phyloP scores from a whole-genome alignment of 2,888 invertebrate species.

The Bruchidius siliquastri region DNA sequence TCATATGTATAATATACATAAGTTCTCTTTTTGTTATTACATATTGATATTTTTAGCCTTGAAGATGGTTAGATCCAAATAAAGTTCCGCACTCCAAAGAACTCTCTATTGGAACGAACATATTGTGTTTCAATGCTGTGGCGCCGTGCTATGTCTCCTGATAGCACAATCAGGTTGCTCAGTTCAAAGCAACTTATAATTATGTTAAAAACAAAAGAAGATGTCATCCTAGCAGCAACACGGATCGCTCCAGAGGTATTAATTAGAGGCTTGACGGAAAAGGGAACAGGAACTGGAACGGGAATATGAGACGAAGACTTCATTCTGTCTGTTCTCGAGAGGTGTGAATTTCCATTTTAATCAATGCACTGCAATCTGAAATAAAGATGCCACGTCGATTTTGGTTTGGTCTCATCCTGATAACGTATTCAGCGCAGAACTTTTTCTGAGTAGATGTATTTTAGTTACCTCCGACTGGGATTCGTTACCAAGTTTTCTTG shows the following conservation, averaged over 20 bases:
- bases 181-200: neutral
- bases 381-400: slow-evolving; percentile 33
- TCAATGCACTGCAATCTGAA: slow-evolving; percentile 32
- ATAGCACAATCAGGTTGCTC: neutral
- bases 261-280: slow-evolving; percentile 32
- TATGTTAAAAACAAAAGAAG: neutral
- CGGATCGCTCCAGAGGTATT: slow-evolving; percentile 20
- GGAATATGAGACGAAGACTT: neutral
- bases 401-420: slow-evolving; percentile 27
- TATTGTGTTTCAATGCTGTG: too few species aligned
- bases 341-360: slow-evolving; percentile 34
- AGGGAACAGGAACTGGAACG: slow-evolving; percentile 28
- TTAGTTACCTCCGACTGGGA: slow-evolving; percentile 28
- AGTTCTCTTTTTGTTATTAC: too few species aligned
- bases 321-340: slow-evolving; percentile 18
- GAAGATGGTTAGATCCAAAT: too few species aligned
- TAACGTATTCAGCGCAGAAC: slow-evolving; percentile 27
- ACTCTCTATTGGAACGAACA: too few species aligned
- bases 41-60: too few species aligned
- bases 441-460: slow-evolving; percentile 29
- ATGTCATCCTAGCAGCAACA: slow-evolving; percentile 1
- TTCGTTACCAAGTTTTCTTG: slow-evolving; percentile 32
- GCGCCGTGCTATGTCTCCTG: neutral
- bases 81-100: too few species aligned
- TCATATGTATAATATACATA: too few species aligned